Base-by-base conservation (phyloP, 2,113 vertebrate species). In the Dicrurus megarhynchus region DNA sequence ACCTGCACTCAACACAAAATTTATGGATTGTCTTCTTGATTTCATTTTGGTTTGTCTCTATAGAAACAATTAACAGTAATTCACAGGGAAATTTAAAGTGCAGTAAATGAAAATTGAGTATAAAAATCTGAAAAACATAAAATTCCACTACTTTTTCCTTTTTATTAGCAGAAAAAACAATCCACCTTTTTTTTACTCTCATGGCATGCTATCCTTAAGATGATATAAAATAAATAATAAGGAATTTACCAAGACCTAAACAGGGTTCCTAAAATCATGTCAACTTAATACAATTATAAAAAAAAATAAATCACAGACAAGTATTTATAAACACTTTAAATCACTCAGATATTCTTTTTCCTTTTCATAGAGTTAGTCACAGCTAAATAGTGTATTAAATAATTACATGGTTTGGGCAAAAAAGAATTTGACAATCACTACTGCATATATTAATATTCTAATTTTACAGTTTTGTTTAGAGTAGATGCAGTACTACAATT, bases 381-480 rank as follows among this genome's bases (percentile, higher is more conserved):
- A 88, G 82, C 52, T 97, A 96, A 97, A 91, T 64, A 76, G 33
- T 79, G 26, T 82, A 97, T 96, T 96, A 97, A 94, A 95, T 95
- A 96, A 97, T 96, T 95, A 70, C 81, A 95, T 55, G 84, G 79
- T 92, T 97, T 94, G 55, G 42, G 46, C 7, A 91, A 93, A 97
- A 91, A 95, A 28, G 30, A 80, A 87, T 77, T 89, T 86, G 90
- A 88, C 83, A 94, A 97, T 92, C 65, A 85, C 64, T 41, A 87
- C 26, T 91, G 87, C 85, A 96, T 93, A 94, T 52, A 94, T 96
- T 95, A 97, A 96, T 93, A 95, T 89, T 86, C 86, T 86, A 96
- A 91, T 92, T 92, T 93, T 95, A 93, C 90, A 93, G 69, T 90
- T 92, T 95, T 96, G 89, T 93, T 95, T 97, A 84, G 81, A 30